Percentiles rank a stretch among this genome's conserved stretches.
These are phyloP conservation scores for Orchesella flavescens DNA, from an alignment of 2,888 invertebrate species.

Conservation along the genomic window DNA sequence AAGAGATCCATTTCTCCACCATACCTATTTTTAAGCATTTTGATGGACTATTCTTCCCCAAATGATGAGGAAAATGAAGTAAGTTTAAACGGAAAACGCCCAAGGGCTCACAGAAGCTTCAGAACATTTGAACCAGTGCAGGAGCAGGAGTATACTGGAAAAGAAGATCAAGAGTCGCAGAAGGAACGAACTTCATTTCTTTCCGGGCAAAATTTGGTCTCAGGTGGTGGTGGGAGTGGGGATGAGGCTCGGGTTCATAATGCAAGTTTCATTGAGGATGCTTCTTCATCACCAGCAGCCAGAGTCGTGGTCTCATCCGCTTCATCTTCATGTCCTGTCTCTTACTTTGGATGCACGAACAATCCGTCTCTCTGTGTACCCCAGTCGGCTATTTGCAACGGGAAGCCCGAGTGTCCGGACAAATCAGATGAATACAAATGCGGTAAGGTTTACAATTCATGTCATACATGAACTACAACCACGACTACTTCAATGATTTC, in stretches of 20 bases:
- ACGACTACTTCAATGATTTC: background rate
- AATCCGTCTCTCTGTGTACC: conserved; percentile 68
- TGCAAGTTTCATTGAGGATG: background rate
- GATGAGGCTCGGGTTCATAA: background rate
- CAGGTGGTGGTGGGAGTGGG: background rate
- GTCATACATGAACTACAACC: background rate
- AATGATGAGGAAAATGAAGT: background rate
- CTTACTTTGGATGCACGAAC: conserved; percentile 66
- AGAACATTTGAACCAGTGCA: background rate
- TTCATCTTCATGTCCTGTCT: conserved; percentile 63
- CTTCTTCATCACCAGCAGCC: background rate
- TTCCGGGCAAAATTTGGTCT: background rate
- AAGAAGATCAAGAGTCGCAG: too few relatives aligned
- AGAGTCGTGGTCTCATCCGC: background rate
- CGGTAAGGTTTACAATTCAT: conserved; percentile 48
- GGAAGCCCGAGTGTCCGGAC: conserved; percentile 67
- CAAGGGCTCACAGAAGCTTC: conserved; percentile 21
- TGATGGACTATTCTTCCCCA: conserved; percentile 45
- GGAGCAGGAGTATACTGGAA: conserved; percentile 1
- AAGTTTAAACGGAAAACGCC: background rate
- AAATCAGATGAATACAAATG: conserved; percentile 67
- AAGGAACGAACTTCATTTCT: background rate
- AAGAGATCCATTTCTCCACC: conserved; percentile 42
- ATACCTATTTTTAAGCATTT: conserved; percentile 33
- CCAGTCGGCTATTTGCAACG: conserved; percentile 68